Conservation (phyloP, 2,888 invertebrate genomes). For the Cheilosia pagana region DNA sequence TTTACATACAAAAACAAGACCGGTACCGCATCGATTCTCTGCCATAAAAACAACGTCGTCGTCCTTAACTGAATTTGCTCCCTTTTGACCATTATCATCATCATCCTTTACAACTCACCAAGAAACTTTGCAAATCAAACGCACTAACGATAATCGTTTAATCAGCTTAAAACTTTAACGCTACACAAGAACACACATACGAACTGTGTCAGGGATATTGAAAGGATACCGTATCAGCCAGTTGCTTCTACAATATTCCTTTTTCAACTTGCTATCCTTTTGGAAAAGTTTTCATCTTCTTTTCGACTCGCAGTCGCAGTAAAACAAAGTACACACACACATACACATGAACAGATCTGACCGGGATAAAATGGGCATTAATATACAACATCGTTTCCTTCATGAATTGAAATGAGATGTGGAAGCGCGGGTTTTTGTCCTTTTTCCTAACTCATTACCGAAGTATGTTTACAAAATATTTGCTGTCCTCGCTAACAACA, state of each 20-base stretch:
- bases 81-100: slow-evolving; percentile 6
- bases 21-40: neutral
- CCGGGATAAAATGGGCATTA: slow-evolving; percentile 38
- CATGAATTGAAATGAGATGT: slow-evolving; percentile 40
- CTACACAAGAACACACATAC: slow-evolving; percentile 25
- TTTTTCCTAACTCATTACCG: slow-evolving; percentile 41
- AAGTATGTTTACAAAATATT: slow-evolving; percentile 39
- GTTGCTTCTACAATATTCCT: slow-evolving; percentile 24
- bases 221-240: slow-evolving; percentile 19
- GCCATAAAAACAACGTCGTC: slow-evolving; percentile 20
- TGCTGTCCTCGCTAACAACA: slow-evolving; percentile 4
- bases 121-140: slow-evolving; percentile 70
- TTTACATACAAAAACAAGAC: slow-evolving; percentile 24
- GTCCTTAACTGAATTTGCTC: slow-evolving; percentile 10
- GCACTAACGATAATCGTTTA: slow-evolving; percentile 69
- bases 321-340: slow-evolving; percentile 6
- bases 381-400: slow-evolving; percentile 32
- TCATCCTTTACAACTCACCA: slow-evolving; percentile 27
- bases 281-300: slow-evolving; percentile 34
- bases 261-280: neutral
- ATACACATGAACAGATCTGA: neutral
- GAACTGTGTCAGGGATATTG: slow-evolving; percentile 34
- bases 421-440: slow-evolving; percentile 14
- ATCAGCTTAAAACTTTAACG: slow-evolving; percentile 69
- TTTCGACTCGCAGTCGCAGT: neutral